Conservation (phyloP, 1,140 invertebrate genomes). For the Cydia strobilella region DNA sequence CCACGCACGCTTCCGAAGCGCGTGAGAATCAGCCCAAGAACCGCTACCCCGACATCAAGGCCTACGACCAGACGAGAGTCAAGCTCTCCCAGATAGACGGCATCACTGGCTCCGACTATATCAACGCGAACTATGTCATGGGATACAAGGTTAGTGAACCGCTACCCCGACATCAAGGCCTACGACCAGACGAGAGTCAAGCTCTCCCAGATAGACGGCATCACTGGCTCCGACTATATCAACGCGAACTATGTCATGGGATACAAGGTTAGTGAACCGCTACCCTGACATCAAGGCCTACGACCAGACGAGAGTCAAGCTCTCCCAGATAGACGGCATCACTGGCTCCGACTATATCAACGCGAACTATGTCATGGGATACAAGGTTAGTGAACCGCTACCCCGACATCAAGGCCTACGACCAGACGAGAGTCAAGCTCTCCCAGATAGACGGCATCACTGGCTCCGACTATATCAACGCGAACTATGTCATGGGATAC, state of each 20-base stretch:
- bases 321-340: slow-evolving; percentile 89
- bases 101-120: slow-evolving; percentile 91
- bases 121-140: slow-evolving; percentile 95
- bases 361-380: slow-evolving; percentile 94
- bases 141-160: slow-evolving; percentile 90
- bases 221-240: slow-evolving; percentile 92
- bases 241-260: slow-evolving; percentile 96
- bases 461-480: slow-evolving; percentile 95
- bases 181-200: slow-evolving; percentile 95
- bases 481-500: slow-evolving; percentile 94
- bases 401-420: slow-evolving; percentile 94
- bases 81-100: slow-evolving; percentile 88
- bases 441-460: slow-evolving; percentile 87
- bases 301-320: slow-evolving; percentile 94
- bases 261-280: slow-evolving; percentile 84
- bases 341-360: slow-evolving; percentile 95
- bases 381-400: slow-evolving; percentile 90
- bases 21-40: slow-evolving; percentile 94
- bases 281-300: slow-evolving; percentile 95
- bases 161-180: slow-evolving; percentile 82
- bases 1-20: slow-evolving; percentile 91
- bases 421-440: slow-evolving; percentile 95
- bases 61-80: slow-evolving; percentile 95
- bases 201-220: slow-evolving; percentile 87
- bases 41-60: slow-evolving; percentile 93